These are phyloP conservation scores for Nothoprocta pentlandii DNA, from an alignment of 2,113 vertebrate species.

Conservation along the genomic window DNA sequence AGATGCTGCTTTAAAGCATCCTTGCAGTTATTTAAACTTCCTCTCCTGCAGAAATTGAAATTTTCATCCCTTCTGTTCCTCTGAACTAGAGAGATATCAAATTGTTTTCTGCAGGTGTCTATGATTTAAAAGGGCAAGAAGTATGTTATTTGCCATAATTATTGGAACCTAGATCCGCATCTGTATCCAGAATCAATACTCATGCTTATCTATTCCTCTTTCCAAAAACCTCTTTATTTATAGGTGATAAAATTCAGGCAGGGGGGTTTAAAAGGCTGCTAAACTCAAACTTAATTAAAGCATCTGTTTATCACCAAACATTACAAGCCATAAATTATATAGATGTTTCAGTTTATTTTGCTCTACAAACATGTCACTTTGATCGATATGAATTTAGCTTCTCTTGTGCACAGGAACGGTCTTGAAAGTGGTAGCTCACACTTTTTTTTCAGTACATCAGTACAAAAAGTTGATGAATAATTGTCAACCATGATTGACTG, in stretches of 20 bases:
- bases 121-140: background rate
- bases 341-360: conserved; percentile 70
- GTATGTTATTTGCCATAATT: background rate
- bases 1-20: background rate
- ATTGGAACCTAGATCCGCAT: background rate
- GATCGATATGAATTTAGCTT: conserved; percentile 67
- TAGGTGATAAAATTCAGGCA: conserved; percentile 53
- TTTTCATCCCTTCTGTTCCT: background rate
- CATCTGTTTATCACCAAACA: conserved; percentile 71
- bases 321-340: conserved; percentile 72
- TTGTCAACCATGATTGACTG: conserved; percentile 35
- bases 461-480: conserved; percentile 28
- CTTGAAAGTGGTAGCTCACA: conserved; percentile 53
- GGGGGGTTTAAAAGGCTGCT: conserved; percentile 54
- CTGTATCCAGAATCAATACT: background rate
- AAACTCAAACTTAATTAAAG: conserved; percentile 74
- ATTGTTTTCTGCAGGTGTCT: background rate
- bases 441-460: conserved; percentile 32
- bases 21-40: background rate
- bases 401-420: conserved; percentile 30
- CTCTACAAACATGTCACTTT: conserved; percentile 70
- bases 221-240: conserved; percentile 44
- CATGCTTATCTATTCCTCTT: conserved; percentile 37
- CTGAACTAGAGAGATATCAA: background rate
- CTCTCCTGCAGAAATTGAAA: background rate